Conservation (phyloP, 2,113 vertebrate species). For the Bubo blakistoni region DNA sequence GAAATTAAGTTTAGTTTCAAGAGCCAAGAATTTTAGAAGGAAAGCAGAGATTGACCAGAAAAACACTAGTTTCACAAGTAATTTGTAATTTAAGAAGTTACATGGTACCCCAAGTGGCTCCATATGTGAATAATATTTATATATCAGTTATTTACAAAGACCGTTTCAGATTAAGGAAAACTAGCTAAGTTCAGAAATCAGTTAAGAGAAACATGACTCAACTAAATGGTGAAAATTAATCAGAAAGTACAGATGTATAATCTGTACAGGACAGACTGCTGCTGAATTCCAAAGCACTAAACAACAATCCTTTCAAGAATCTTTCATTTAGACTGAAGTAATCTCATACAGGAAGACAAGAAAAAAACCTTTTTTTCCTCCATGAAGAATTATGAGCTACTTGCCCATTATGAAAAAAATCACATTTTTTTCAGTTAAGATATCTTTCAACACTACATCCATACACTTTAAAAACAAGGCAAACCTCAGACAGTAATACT, state of each 20-base stretch:
- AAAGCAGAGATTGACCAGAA: background rate
- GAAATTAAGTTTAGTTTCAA: background rate
- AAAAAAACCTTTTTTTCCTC: fast-evolving
- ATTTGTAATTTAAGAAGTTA: background rate
- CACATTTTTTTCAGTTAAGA: background rate
- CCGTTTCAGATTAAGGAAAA: background rate
- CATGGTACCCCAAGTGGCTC: background rate
- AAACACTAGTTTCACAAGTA: background rate
- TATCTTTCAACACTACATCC: background rate
- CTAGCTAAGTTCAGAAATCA: background rate
- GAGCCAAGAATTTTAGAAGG: background rate
- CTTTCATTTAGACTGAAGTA: background rate
- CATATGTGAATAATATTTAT: background rate
- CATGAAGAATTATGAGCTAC: background rate
- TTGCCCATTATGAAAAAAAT: background rate
- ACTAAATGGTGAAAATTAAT: background rate
- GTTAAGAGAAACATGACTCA: background rate
- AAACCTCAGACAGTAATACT: background rate
- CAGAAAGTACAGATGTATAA: background rate
- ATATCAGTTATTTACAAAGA: background rate
- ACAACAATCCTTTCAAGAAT: too few species aligned
- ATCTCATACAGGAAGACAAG: background rate
- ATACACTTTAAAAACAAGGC: background rate
- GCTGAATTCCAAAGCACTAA: background rate
- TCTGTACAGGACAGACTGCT: background rate